Evolutionary conservation across 2,113 vertebrate genomes (phyloP).

Genomic region (Ceyx margarethae): DNA sequence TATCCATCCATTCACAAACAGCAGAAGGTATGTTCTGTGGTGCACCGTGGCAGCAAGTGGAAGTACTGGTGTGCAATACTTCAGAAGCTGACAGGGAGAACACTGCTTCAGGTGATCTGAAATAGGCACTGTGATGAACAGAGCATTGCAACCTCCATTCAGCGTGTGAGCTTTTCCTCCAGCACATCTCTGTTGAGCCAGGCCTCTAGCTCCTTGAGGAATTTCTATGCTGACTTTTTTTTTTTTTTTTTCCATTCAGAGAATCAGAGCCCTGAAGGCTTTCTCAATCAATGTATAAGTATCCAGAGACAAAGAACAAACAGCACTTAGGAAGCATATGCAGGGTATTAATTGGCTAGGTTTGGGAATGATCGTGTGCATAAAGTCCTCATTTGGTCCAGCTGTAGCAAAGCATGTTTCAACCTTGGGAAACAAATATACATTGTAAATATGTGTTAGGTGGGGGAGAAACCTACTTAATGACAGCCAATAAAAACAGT

Average conservation of each 20-base stretch:
- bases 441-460: background rate
- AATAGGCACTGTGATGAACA: background rate
- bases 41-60: background rate
- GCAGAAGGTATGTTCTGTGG: background rate
- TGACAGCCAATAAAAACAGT: background rate
- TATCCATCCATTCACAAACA: background rate
- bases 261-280: background rate
- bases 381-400: background rate
- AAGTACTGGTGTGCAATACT: fast-evolving
- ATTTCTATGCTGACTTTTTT: background rate
- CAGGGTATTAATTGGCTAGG: background rate
- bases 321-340: background rate
- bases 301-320: background rate
- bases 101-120: background rate
- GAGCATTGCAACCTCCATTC: background rate
- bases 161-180: background rate
- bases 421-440: background rate
- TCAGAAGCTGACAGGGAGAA: background rate
- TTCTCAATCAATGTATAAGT: background rate
- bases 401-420: background rate
- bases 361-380: background rate
- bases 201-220: background rate
- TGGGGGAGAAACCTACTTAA: background rate
- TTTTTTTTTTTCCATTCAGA: background rate
- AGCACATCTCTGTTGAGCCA: background rate